phyloP scores from a whole-genome alignment of 2,888 invertebrate genomes.

The Plutella xylostella region DNA sequence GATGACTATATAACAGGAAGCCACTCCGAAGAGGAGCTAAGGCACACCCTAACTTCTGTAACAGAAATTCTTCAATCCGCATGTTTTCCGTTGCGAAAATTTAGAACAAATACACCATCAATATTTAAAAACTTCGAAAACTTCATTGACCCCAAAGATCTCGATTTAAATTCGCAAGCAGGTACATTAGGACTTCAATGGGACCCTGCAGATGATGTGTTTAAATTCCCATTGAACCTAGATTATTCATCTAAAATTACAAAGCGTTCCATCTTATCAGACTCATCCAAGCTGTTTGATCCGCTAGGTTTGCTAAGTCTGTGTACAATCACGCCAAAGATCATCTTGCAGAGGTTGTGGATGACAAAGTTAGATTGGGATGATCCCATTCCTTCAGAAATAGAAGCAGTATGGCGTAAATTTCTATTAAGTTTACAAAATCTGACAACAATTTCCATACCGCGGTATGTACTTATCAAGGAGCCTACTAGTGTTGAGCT shows the following conservation, averaged over 20 bases:
- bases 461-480: constrained; percentile 5
- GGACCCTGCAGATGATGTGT: no score
- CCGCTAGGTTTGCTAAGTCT: constrained; percentile 10
- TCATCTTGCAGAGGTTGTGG: constrained; percentile 12
- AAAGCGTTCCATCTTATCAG: constrained; percentile 12
- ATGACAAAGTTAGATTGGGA: constrained; percentile 8
- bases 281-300: constrained; percentile 6
- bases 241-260: constrained; percentile 14
- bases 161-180: no score
- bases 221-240: constrained; percentile 13
- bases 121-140: not conserved
- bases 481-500: constrained; percentile 4
- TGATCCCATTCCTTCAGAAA: constrained; percentile 8
- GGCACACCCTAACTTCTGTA: constrained; percentile 3
- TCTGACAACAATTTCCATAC: not conserved
- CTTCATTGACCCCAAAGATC: no score
- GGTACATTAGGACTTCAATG: constrained; percentile 16
- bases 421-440: not conserved
- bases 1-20: constrained; percentile 8
- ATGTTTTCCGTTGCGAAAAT: constrained; percentile 14
- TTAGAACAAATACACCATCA: constrained; percentile 1
- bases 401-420: constrained; percentile 6
- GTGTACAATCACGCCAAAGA: constrained; percentile 6
- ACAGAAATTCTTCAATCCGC: not conserved
- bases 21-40: not conserved